Percentiles rank a stretch among this genome's conserved stretches.
These are phyloP conservation scores for Prosapia bicincta DNA, from an alignment of 2,888 invertebrate species.

Conservation along the genomic window DNA sequence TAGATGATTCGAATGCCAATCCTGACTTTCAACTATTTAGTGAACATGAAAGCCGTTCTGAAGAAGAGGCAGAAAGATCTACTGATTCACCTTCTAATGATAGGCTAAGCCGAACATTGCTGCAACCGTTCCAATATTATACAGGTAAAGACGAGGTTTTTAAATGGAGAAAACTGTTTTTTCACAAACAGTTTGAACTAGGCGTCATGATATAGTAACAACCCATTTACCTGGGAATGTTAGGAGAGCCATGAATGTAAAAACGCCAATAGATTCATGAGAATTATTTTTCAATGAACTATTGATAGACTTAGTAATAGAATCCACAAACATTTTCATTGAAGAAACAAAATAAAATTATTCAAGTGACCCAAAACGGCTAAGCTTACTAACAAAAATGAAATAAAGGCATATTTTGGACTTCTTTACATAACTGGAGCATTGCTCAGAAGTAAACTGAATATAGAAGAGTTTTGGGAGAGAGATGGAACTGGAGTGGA, in stretches of 20 bases:
- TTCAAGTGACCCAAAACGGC: background rate
- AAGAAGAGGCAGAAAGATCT: no score
- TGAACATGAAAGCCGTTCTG: no score
- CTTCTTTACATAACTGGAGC: background rate
- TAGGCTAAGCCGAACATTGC: no score
- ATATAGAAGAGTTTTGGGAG: background rate
- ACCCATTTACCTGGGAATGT: background rate
- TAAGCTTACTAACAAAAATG: background rate
- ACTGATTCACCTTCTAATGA: no score
- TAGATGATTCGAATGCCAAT: no score
- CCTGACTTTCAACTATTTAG: no score
- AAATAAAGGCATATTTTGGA: slow-evolving; percentile 6
- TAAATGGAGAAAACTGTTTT: background rate
- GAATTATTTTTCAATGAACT: slow-evolving; percentile 4
- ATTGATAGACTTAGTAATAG: background rate
- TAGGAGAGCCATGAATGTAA: background rate
- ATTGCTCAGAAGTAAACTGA: background rate
- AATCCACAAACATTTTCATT: slow-evolving; percentile 3
- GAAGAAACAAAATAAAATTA: background rate
- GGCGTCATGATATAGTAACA: background rate
- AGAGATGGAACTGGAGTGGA: slow-evolving; percentile 10
- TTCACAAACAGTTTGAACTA: background rate
- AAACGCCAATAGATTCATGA: background rate
- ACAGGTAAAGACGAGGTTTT: no score
- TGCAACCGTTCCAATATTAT: no score